Evolutionary conservation across 2,113 vertebrate genomes (phyloP).

Genomic region (Microtus ochrogaster): DNA sequence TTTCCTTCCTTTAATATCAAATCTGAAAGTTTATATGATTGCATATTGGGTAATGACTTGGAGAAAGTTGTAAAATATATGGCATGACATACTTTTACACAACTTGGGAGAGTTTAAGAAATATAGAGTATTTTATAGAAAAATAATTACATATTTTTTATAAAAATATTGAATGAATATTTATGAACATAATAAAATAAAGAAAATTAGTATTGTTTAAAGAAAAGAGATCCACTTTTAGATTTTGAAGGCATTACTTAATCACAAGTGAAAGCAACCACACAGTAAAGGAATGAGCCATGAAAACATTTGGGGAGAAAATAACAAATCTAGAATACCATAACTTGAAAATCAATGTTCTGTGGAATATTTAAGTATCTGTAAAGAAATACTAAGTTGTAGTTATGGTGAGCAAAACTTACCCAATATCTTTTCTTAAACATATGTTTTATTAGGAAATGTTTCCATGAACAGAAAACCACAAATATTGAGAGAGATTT

Average conservation of each 20-base stretch:
- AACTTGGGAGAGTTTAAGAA: not conserved
- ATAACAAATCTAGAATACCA: not conserved
- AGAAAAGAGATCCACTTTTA: not conserved
- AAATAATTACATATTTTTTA: not conserved
- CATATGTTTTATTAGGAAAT: not conserved
- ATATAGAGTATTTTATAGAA: not conserved
- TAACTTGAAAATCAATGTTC: conserved; percentile 43
- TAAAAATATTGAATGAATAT: not conserved
- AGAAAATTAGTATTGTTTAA: not conserved
- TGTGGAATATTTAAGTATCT: not conserved
- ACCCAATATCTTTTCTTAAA: not conserved
- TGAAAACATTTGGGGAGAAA: not conserved
- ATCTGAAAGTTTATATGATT: not conserved
- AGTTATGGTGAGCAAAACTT: not conserved
- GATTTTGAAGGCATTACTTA: not conserved
- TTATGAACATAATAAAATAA: not conserved
- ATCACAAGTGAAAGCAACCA: not conserved
- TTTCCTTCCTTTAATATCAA: conserved; percentile 8
- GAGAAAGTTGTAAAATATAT: conserved; percentile 14
- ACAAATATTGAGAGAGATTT: not conserved
- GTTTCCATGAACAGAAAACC: not conserved
- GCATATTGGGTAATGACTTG: conserved; percentile 17
- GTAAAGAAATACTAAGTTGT: not conserved
- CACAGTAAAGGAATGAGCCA: not conserved
- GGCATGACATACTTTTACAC: not conserved